phyloP scores from a whole-genome alignment of 1,140 invertebrate species.

The Orchestia grillus region DNA sequence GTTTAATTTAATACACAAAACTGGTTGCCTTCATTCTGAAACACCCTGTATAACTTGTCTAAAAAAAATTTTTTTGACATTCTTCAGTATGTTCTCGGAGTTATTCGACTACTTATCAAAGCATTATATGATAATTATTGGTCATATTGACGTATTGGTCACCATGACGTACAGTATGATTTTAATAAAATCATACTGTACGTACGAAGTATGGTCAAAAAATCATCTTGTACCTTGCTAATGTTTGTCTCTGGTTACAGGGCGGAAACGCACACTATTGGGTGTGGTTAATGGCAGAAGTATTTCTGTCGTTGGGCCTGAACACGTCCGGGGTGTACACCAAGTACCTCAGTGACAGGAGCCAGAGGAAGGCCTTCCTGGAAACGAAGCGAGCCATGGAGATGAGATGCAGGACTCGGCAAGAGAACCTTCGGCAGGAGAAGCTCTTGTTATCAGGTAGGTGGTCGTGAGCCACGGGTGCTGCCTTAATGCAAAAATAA shows the following conservation, averaged over 20 bases:
- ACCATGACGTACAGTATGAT: no score
- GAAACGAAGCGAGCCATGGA: slow-evolving; percentile 96
- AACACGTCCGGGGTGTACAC: slow-evolving; percentile 97
- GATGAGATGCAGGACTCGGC: slow-evolving; percentile 90
- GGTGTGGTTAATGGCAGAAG: slow-evolving; percentile 78
- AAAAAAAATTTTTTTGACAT: no score
- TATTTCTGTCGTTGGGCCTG: slow-evolving; percentile 85
- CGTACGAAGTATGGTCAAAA: no score
- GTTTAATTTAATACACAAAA: no score
- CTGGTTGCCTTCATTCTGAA: no score
- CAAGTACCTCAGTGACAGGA: slow-evolving; percentile 94
- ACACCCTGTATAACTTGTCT: no score
- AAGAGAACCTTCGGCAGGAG: slow-evolving; percentile 95
- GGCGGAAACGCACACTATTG: slow-evolving; percentile 3
- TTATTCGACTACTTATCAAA: no score
- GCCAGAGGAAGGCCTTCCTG: slow-evolving; percentile 94
- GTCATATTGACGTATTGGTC: no score
- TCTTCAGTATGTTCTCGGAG: no score
- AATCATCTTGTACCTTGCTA: neutral
- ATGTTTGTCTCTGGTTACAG: neutral
- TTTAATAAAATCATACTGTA: no score
- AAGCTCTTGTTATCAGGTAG: slow-evolving; percentile 87
- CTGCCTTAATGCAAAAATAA: neutral
- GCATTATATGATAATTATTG: no score
- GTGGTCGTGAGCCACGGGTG: neutral